Percentiles rank a stretch among this genome's conserved stretches.
These are phyloP conservation scores for Synaphobranchus kaupii DNA, from an alignment of 2,797 vertebrate genomes.

Conservation along the genomic window DNA sequence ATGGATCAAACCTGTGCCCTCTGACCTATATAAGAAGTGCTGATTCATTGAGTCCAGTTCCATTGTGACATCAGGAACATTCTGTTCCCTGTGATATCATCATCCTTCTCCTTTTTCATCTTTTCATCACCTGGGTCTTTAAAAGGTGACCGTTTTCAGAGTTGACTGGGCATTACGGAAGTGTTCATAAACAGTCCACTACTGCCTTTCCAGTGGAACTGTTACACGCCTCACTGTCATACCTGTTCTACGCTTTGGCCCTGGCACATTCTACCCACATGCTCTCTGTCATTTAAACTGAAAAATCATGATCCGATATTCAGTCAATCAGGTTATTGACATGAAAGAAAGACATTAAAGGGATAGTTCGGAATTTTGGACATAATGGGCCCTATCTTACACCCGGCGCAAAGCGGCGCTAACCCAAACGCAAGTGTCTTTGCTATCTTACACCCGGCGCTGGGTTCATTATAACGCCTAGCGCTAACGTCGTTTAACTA, in stretches of 20 bases:
- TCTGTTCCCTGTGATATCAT: conserved; percentile 4
- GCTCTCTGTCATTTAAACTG: not conserved
- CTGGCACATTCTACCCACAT: not conserved
- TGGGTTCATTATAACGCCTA: too few species aligned
- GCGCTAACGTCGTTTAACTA: too few species aligned
- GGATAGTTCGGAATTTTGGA: too few species aligned
- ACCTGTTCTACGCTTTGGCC: not conserved
- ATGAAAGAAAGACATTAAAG: not conserved
- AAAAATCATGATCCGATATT: not conserved
- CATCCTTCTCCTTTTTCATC: not conserved
- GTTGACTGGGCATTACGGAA: not conserved
- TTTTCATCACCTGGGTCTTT: conserved; percentile 3
- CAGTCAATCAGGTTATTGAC: not conserved
- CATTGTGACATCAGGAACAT: not conserved
- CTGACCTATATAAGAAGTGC: not conserved
- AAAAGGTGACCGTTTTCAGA: not conserved
- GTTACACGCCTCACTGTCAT: not conserved
- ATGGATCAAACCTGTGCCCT: not conserved
- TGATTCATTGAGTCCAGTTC: not conserved
- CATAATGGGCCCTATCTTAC: too few species aligned
- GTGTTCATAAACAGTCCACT: not conserved
- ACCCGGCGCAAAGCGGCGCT: too few species aligned
- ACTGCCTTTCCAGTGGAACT: not conserved
- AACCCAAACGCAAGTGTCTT: too few species aligned
- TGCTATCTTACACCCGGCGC: too few species aligned